These are phyloP conservation scores for Actenoides hombroni DNA, from an alignment of 2,113 vertebrate species.

Conservation along the genomic window DNA sequence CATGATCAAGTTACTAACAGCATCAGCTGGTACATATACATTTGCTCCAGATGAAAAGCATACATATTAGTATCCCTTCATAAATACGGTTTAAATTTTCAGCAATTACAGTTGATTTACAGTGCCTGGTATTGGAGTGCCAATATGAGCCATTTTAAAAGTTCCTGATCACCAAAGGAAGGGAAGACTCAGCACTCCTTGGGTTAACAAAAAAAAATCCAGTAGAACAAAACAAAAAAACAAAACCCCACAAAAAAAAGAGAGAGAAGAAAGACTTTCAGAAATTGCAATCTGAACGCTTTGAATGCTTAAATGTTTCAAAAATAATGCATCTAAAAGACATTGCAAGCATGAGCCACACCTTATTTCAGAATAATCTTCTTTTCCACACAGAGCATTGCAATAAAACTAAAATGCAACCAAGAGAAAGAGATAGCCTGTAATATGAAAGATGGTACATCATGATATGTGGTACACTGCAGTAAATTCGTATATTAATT, in stretches of 20 bases:
- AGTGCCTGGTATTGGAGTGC: neutral
- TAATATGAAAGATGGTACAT: neutral
- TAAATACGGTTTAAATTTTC: neutral
- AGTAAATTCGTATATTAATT: neutral
- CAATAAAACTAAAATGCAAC: neutral
- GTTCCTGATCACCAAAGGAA: neutral
- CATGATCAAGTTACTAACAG: neutral
- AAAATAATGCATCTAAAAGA: neutral
- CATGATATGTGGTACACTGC: neutral
- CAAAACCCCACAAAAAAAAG: neutral
- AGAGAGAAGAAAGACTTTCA: neutral
- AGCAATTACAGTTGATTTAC: neutral
- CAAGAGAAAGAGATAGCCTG: neutral
- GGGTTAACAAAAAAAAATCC: neutral
- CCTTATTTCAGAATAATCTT: neutral
- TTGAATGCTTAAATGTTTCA: neutral
- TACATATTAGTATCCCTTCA: neutral
- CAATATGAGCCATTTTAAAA: neutral
- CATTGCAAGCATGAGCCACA: neutral
- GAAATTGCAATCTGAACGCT: neutral
- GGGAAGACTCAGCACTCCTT: neutral
- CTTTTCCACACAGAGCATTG: neutral
- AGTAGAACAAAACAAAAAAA: too few relatives aligned
- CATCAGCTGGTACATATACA: neutral
- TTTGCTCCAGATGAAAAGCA: neutral